phyloP scores from a whole-genome alignment of 2,888 invertebrate genomes.

The Druceiella hillmani region DNA sequence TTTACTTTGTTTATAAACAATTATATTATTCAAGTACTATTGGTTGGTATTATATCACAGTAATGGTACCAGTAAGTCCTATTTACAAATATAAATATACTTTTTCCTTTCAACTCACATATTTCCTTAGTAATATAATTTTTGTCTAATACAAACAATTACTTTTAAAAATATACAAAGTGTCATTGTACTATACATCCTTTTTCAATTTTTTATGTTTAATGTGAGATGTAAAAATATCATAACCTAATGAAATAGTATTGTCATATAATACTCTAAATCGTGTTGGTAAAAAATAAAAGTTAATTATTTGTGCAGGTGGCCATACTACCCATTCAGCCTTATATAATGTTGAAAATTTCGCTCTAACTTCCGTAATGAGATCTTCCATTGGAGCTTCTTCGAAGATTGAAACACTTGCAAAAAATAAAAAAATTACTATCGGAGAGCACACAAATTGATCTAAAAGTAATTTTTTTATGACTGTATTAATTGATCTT shows the following conservation, averaged over 20 bases:
- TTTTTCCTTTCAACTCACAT: no score
- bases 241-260: constrained; percentile 77
- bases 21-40: no score
- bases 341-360: constrained; percentile 71
- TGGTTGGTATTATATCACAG: no score
- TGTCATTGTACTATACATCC: no score
- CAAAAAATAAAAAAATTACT: constrained; percentile 70
- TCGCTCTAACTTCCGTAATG: constrained; percentile 61
- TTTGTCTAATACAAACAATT: no score
- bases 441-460: constrained; percentile 81
- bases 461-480: constrained; percentile 77
- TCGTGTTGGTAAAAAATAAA: constrained; percentile 75
- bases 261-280: constrained; percentile 87
- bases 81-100: no score
- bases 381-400: constrained; percentile 55
- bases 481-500: constrained; percentile 55
- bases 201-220: constrained; percentile 50
- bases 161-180: no score
- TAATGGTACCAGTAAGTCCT: no score
- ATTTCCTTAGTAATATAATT: no score
- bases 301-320: constrained; percentile 88
- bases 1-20: no score
- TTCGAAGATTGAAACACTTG: constrained; percentile 70
- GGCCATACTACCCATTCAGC: constrained; percentile 95
- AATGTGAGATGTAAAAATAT: constrained; percentile 78